These are phyloP conservation scores for Drosophila oshimai DNA, from an alignment of 1,140 invertebrate genomes.

Conservation along the genomic window DNA sequence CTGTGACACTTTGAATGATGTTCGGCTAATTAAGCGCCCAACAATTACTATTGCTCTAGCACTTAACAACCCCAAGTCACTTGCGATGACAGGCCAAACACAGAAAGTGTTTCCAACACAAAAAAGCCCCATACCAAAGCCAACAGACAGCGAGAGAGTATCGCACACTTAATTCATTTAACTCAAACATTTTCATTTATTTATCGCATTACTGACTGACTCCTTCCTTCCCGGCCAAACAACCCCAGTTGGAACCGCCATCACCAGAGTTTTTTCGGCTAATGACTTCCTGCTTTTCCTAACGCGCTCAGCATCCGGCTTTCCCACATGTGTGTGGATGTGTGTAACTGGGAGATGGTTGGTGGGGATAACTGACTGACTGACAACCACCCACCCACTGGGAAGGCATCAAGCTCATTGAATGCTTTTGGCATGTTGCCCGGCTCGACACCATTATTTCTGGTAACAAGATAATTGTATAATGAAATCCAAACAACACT, in stretches of 20 bases:
- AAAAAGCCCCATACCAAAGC: slow-evolving; percentile 22
- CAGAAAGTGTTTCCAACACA: slow-evolving; percentile 78
- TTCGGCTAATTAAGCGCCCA: slow-evolving; percentile 67
- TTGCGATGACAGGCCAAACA: slow-evolving; percentile 70
- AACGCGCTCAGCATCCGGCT: slow-evolving; percentile 65
- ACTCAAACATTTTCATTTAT: slow-evolving; percentile 81
- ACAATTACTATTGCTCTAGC: slow-evolving; percentile 38
- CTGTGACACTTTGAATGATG: slow-evolving; percentile 71
- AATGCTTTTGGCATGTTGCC: slow-evolving; percentile 81
- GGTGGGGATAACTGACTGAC: slow-evolving; percentile 6
- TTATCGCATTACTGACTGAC: slow-evolving; percentile 70
- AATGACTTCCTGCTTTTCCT: slow-evolving; percentile 77
- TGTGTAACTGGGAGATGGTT: slow-evolving; percentile 12
- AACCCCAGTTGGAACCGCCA: slow-evolving; percentile 42
- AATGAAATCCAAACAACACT: slow-evolving; percentile 81
- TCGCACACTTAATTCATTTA: slow-evolving; percentile 79
- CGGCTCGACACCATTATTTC: slow-evolving; percentile 79
- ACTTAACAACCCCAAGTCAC: slow-evolving; percentile 59
- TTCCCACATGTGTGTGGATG: slow-evolving; percentile 11
- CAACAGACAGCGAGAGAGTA: slow-evolving; percentile 29
- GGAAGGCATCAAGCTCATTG: slow-evolving; percentile 53
- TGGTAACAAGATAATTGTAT: slow-evolving; percentile 81
- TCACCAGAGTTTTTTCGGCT: slow-evolving; percentile 53
- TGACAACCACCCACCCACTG: slow-evolving; percentile 23
- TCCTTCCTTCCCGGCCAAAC: slow-evolving; percentile 1